Percentiles rank a stretch among this genome's conserved stretches.
Evolutionary conservation across 1,140 invertebrate species (phyloP).

Genomic region (Brachystomella parvula): DNA sequence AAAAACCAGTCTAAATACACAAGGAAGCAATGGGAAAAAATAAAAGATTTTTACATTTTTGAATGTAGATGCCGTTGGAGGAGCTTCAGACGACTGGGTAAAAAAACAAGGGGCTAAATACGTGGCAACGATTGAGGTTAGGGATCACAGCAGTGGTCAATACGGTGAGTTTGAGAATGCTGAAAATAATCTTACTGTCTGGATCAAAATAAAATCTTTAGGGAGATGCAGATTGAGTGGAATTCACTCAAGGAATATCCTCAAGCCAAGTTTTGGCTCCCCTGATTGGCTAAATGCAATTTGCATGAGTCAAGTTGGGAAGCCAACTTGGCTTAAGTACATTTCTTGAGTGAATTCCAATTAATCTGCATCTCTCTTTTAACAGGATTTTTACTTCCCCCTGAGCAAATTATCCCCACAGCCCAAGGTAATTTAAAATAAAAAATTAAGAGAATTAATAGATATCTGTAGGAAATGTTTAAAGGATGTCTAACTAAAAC

Average conservation of each 20-base stretch:
- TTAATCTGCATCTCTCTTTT: too few species aligned
- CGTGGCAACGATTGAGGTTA: neutral
- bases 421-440: neutral
- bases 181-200: neutral
- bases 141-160: neutral
- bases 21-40: too few species aligned
- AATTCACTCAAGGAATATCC: too few species aligned
- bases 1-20: too few species aligned
- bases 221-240: too few species aligned
- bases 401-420: conserved; percentile 7
- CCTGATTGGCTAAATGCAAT: too few species aligned
- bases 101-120: conserved; percentile 16
- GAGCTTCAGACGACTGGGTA: conserved; percentile 20
- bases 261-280: too few species aligned
- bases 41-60: neutral
- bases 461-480: too few species aligned
- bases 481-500: neutral
- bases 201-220: neutral
- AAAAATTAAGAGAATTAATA: neutral
- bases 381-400: conserved; percentile 4
- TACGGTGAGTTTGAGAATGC: neutral
- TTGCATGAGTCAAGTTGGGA: too few species aligned
- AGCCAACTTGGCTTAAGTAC: too few species aligned
- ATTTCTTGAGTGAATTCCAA: too few species aligned
- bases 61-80: conserved; percentile 13